phyloP scores from a whole-genome alignment of 2,797 vertebrate species.

The Thaleichthys pacificus region DNA sequence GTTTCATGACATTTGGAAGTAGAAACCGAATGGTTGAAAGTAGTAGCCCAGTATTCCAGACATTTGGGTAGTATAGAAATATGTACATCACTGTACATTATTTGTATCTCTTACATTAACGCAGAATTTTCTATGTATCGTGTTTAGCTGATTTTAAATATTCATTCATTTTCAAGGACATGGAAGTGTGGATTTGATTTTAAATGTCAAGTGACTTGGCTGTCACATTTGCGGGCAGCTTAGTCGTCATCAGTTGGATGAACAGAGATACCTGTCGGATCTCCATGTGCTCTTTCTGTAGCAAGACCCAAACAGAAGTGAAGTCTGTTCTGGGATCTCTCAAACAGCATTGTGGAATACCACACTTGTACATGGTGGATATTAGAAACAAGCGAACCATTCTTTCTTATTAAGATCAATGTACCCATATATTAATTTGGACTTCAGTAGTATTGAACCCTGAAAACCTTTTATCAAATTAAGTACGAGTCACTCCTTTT shows the following conservation, averaged over 20 bases:
- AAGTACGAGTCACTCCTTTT: too few species aligned
- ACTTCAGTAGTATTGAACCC: neutral
- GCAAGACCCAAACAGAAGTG: conserved; percentile 63
- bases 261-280: conserved; percentile 72
- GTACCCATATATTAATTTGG: neutral
- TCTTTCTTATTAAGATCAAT: conserved; percentile 11
- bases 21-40: too few species aligned
- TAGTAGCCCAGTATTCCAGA: too few species aligned
- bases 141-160: neutral
- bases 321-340: conserved; percentile 55
- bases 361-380: conserved; percentile 38
- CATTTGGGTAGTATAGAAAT: too few species aligned
- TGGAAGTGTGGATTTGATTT: conserved; percentile 15
- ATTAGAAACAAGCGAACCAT: conserved; percentile 40
- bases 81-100: too few species aligned
- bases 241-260: conserved; percentile 49
- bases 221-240: conserved; percentile 61
- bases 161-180: neutral
- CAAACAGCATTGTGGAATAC: conserved; percentile 24
- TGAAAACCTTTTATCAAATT: neutral
- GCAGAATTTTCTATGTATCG: neutral
- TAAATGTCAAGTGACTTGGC: conserved; percentile 58
- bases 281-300: conserved; percentile 38
- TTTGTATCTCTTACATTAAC: neutral
- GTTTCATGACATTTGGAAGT: too few species aligned